A percentile compares a stretch with the other conserved stretches of the same genome.
These are phyloP conservation scores for Heptranchias perlo DNA, from an alignment of 2,113 vertebrate species.

Conservation along the genomic window DNA sequence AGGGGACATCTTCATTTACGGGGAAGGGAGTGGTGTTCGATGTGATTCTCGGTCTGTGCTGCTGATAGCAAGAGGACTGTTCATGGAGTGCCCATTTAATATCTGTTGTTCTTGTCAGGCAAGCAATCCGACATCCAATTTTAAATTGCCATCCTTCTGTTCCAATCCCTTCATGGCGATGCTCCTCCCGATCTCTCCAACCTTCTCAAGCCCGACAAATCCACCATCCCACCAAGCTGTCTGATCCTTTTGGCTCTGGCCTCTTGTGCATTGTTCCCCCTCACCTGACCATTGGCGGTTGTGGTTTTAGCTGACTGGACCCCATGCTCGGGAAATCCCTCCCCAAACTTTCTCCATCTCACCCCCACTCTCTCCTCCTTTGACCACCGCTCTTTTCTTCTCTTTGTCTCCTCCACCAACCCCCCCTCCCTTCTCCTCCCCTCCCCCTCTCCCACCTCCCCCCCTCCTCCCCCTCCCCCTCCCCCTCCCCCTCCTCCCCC, in stretches of 20 bases:
- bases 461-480: too few species aligned
- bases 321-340: background rate
- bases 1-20: background rate
- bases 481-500: too few species aligned
- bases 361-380: too few species aligned
- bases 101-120: background rate
- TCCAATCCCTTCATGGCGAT: background rate
- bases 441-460: too few species aligned
- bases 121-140: background rate
- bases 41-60: background rate
- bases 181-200: background rate
- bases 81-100: background rate
- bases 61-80: background rate
- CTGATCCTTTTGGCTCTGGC: too few species aligned
- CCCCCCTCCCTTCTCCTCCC: too few species aligned
- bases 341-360: too few species aligned
- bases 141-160: background rate
- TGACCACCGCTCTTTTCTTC: background rate
- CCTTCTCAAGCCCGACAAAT: background rate
- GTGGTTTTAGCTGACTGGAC: background rate
- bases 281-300: background rate
- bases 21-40: background rate
- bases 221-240: background rate
- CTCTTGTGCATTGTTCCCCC: background rate
- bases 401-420: too few species aligned